Evolutionary conservation across 2,888 invertebrate genomes (phyloP), one percentile per base, ranked within the genome.

Genomic region (Cheilosia pagana): DNA sequence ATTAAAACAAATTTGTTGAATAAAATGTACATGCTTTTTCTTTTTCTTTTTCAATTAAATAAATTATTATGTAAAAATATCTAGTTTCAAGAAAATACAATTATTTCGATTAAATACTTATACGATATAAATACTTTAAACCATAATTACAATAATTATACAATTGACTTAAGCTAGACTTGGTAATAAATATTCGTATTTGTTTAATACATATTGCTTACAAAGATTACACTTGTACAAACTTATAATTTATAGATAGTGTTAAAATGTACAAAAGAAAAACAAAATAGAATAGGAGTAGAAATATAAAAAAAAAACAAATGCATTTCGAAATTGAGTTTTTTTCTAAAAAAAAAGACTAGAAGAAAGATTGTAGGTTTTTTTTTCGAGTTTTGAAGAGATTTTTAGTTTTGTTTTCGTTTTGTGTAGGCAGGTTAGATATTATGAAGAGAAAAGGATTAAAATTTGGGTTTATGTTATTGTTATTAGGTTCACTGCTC

Each of bases 401-500:
- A 71, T 41, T 43, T 43, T 60, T 43, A 39, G 43, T 50, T 60
- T 31, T 59, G 41, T 59, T 31, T 31, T 43, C 14, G 12, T 25
- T 19, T 50, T 25, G 5, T 41, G 2, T 60, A 59, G 52, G 60
- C 68, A 62, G 77, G 52, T 60, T 68, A 60, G 41, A 57, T 41
- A 70, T 55, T 68, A 16, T 67, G 52, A 8, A 35, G 10, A 35
- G 12, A 35, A 12, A 35, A 4, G 6, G 16, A 2, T 6, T 45
- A 8, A 7, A 16, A 50, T 50, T 60, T 57, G 12, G 10, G 50
- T 72, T 70, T 71, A 68, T 10, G 77, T 82, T 21, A 59, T 52
- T 55, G 65, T 68, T 59, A 79, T 68, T 25, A 59, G 25, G 21
- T 53, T 78, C 21, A 85, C 55, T 75, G 76, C 81, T 89, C 89